Evolutionary conservation across 2,113 vertebrate species (phyloP).

Genomic region (Tympanuchus pallidicinctus): DNA sequence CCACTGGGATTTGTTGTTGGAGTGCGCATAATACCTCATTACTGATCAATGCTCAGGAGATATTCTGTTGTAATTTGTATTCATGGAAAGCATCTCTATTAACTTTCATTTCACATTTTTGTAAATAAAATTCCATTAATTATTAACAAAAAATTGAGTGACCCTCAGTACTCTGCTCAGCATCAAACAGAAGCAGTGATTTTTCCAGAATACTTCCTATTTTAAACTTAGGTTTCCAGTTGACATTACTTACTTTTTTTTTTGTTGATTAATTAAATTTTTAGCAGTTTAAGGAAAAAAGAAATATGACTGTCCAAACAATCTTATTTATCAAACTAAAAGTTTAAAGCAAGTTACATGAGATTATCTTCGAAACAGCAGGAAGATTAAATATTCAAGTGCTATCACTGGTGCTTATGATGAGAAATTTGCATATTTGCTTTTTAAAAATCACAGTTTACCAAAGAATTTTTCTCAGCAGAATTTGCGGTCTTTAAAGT

Average conservation of each 20-base stretch:
- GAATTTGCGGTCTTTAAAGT: neutral
- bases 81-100: conserved; percentile 1
- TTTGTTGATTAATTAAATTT: neutral
- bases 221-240: neutral
- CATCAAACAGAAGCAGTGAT: conserved; percentile 10
- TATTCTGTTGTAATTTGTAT: conserved; percentile 38
- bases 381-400: neutral
- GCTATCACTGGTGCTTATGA: neutral
- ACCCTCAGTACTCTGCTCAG: neutral
- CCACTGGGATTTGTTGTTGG: conserved; percentile 50
- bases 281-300: neutral
- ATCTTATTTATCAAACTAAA: neutral
- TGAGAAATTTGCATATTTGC: neutral
- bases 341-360: neutral
- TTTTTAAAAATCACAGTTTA: neutral
- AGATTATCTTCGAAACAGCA: neutral
- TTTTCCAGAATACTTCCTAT: neutral
- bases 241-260: neutral
- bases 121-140: conserved; percentile 56
- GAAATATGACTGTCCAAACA: neutral
- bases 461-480: neutral
- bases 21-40: conserved; percentile 55
- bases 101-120: conserved; percentile 23
- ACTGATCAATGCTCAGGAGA: conserved; percentile 43
- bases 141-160: conserved; percentile 43